A percentile compares a stretch with the other conserved stretches of the same genome.
Conservation (phyloP, 1,140 invertebrate species). For the Trachelipus rathkii region DNA sequence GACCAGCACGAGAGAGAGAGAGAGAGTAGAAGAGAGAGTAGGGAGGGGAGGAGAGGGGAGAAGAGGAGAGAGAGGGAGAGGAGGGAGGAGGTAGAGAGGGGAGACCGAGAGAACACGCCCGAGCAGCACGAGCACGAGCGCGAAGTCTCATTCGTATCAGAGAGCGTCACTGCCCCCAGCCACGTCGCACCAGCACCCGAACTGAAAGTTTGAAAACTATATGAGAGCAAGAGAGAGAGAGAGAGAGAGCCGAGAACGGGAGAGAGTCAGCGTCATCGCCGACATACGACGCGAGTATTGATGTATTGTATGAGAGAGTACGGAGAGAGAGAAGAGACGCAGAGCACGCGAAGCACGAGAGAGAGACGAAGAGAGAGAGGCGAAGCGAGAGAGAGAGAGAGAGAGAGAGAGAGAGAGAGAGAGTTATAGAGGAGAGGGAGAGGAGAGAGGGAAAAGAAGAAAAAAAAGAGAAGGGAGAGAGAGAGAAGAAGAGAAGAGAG, state of each 20-base stretch:
- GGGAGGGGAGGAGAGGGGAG: background rate
- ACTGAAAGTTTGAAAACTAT: too few relatives aligned
- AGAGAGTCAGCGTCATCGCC: too few relatives aligned
- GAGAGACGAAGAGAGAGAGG: background rate
- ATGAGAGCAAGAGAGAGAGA: too few relatives aligned
- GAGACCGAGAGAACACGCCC: background rate
- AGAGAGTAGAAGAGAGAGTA: background rate
- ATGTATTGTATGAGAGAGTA: background rate
- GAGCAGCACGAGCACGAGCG: too few relatives aligned
- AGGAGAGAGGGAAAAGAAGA: background rate
- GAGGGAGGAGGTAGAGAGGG: background rate
- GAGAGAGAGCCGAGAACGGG: too few relatives aligned
- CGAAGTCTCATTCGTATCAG: too few relatives aligned
- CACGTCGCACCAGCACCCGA: too few relatives aligned
- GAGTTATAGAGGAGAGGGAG: background rate
- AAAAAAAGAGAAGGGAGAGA: background rate
- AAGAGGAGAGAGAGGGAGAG: conserved; percentile 9
- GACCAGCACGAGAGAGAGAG: background rate
- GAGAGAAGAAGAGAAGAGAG: background rate
- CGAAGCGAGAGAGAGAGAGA: conserved; percentile 3
- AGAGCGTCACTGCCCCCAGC: too few relatives aligned
- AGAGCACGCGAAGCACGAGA: background rate
- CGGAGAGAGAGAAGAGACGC: background rate
- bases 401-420: conserved; percentile 14
- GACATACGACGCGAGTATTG: too few relatives aligned